Conservation (phyloP, 2,797 vertebrate genomes). For the Lagodon rhomboides region DNA sequence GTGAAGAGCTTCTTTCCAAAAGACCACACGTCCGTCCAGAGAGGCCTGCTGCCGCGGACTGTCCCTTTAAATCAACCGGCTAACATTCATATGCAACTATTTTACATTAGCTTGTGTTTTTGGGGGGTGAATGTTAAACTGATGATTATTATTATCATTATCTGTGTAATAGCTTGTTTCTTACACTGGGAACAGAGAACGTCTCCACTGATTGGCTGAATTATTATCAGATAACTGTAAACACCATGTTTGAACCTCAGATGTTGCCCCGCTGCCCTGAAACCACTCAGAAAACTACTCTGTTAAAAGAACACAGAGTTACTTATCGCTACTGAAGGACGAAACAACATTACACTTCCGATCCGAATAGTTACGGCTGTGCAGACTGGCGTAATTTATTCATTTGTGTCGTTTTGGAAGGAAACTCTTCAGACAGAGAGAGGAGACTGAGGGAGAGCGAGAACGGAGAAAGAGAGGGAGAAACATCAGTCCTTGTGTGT, state of each 20-base stretch:
- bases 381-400: not conserved
- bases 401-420: conserved; percentile 20
- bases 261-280: too few relatives aligned
- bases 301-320: too few relatives aligned
- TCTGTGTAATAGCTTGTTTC: too few relatives aligned
- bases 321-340: too few relatives aligned
- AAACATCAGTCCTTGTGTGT: not conserved
- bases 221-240: not conserved
- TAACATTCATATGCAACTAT: not conserved
- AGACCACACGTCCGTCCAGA: not conserved
- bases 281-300: too few relatives aligned
- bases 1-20: conserved; percentile 22
- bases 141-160: not conserved
- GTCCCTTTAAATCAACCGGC: not conserved
- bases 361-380: not conserved
- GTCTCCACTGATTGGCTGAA: not conserved
- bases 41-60: not conserved
- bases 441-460: not conserved
- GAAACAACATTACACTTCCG: not conserved
- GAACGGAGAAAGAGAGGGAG: not conserved
- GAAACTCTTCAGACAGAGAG: conserved; percentile 43
- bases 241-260: too few relatives aligned
- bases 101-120: not conserved
- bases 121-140: not conserved
- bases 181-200: not conserved